Percentiles rank a stretch among this genome's conserved stretches.
Evolutionary conservation across 2,888 invertebrate species (phyloP).

Genomic region (Hedya salicella): DNA sequence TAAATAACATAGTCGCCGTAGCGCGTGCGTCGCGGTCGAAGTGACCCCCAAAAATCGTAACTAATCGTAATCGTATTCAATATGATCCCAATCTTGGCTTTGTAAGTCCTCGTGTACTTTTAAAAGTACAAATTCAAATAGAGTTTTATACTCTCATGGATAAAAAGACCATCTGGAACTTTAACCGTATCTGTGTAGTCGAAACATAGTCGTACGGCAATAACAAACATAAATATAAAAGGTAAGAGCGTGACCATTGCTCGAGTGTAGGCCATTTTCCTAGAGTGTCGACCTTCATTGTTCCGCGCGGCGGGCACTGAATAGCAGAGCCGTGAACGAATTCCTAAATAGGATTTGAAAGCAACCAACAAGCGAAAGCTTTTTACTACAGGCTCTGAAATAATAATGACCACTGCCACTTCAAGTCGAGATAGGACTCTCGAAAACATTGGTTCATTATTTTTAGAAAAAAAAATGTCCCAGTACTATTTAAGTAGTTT

Average conservation of each 20-base stretch:
- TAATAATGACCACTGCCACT: slow-evolving; percentile 55
- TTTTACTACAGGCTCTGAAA: slow-evolving; percentile 58
- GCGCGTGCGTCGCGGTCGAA: no score
- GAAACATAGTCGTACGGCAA: background rate
- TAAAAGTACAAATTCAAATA: no score
- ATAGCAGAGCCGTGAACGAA: slow-evolving; percentile 56
- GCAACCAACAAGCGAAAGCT: slow-evolving; percentile 58
- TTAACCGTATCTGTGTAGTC: no score
- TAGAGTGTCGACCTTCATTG: slow-evolving; percentile 48
- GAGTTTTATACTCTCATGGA: no score
- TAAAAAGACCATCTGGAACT: no score
- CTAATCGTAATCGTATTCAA: no score
- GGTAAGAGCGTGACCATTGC: background rate
- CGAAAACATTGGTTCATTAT: slow-evolving; percentile 10
- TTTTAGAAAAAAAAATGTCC: slow-evolving; percentile 4
- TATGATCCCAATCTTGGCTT: no score
- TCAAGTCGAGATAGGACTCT: slow-evolving; percentile 19
- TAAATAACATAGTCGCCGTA: no score
- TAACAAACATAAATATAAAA: background rate
- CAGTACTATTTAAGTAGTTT: no score
- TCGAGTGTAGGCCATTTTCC: slow-evolving; percentile 17
- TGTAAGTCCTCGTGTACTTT: no score
- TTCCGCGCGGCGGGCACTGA: slow-evolving; percentile 48
- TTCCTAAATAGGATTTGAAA: slow-evolving; percentile 59
- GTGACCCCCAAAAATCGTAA: no score